Conservation (phyloP, 1,140 invertebrate genomes). For the Eurosta solidaginis region DNA sequence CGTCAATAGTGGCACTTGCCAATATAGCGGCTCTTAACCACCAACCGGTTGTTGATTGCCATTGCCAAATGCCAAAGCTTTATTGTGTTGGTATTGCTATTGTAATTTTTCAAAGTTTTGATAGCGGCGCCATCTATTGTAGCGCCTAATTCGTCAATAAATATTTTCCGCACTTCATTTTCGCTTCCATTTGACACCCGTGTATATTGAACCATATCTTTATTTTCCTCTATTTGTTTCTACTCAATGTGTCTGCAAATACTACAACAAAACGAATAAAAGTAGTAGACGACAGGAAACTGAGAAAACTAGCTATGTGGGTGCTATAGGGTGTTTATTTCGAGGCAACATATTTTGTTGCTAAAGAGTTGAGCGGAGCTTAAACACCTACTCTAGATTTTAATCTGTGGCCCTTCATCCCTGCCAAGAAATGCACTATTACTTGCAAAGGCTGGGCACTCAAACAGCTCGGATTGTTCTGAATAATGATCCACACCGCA, state of each 20-base stretch:
- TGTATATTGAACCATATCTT: neutral
- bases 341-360: no score
- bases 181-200: neutral
- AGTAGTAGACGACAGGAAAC: neutral
- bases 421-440: no score
- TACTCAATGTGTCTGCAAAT: neutral
- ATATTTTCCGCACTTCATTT: constrained; percentile 44
- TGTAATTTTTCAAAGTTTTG: no score
- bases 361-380: no score
- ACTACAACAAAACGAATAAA: neutral
- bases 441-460: no score
- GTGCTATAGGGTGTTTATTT: no score
- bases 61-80: neutral
- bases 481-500: no score
- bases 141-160: constrained; percentile 59
- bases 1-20: neutral
- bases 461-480: no score
- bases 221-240: neutral
- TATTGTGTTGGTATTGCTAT: neutral
- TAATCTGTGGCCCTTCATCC: no score
- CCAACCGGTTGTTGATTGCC: neutral
- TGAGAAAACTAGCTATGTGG: neutral
- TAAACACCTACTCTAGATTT: no score
- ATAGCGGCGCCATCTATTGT: neutral
- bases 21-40: neutral